These are phyloP conservation scores for Rhinichthys klamathensis DNA, from an alignment of 2,113 vertebrate genomes.

Conservation along the genomic window DNA sequence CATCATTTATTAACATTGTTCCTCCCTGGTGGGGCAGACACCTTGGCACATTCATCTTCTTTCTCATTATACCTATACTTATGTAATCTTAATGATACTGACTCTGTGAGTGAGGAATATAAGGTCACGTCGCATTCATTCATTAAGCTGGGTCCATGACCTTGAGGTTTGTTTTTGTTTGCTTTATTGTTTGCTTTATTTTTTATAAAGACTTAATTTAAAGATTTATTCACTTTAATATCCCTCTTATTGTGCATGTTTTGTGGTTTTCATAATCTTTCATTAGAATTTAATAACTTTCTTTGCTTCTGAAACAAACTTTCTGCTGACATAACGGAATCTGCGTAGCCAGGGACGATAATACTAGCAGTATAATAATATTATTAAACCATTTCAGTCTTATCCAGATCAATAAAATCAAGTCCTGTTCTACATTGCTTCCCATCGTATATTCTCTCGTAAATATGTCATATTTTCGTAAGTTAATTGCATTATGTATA, in stretches of 20 bases:
- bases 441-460: not conserved
- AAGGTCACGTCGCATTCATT: not conserved
- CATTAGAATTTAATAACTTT: not conserved
- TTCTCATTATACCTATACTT: conserved; percentile 29
- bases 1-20: conserved; percentile 40
- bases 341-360: not conserved
- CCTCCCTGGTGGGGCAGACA: not conserved
- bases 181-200: too few species aligned
- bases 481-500: not conserved
- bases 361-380: not conserved
- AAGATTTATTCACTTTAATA: conserved; percentile 7
- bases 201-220: not conserved
- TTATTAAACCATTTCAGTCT: conserved; percentile 1
- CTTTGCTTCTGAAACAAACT: not conserved
- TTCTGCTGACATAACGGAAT: conserved; percentile 4
- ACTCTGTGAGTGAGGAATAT: not conserved
- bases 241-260: not conserved
- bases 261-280: not conserved
- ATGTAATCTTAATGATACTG: conserved; percentile 21
- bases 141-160: not conserved
- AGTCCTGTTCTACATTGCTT: not conserved
- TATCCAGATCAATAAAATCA: not conserved
- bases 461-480: not conserved
- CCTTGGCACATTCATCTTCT: conserved; percentile 34
- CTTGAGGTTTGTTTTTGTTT: not conserved